Conservation (phyloP, 2,888 invertebrate genomes). For the Baronia brevicornis region DNA sequence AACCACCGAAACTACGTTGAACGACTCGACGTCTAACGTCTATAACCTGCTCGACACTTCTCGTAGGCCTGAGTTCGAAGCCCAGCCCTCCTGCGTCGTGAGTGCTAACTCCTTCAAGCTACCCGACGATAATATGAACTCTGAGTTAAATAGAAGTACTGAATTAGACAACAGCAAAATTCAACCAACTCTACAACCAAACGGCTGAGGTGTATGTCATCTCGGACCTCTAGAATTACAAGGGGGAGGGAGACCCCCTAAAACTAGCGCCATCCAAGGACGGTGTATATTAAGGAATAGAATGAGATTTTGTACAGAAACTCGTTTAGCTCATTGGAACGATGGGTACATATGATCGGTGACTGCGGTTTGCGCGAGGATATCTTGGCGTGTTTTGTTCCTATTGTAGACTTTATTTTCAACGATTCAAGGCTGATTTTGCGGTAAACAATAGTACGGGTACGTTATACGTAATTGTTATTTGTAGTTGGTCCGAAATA, state of each 20-base stretch:
- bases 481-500: constrained; percentile 36
- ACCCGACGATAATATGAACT: constrained; percentile 70
- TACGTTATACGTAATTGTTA: constrained; percentile 36
- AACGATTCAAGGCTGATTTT: constrained; percentile 63
- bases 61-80: constrained; percentile 35
- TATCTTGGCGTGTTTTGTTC: constrained; percentile 60
- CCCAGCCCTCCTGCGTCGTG: constrained; percentile 23
- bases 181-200: constrained; percentile 61
- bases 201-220: constrained; percentile 47
- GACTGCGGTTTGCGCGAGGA: constrained; percentile 42
- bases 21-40: constrained; percentile 36
- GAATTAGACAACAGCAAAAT: constrained; percentile 55
- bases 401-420: constrained; percentile 67
- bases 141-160: constrained; percentile 43
- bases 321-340: constrained; percentile 13
- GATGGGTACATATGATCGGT: constrained; percentile 4
- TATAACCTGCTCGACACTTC: constrained; percentile 49
- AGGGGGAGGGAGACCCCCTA: constrained; percentile 59
- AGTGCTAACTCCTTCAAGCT: constrained; percentile 48
- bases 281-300: constrained; percentile 29
- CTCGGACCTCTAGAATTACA: constrained; percentile 39
- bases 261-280: constrained; percentile 25
- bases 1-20: constrained; percentile 45
- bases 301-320: constrained; percentile 54
- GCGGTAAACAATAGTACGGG: constrained; percentile 60